Evolutionary conservation across 2,797 vertebrate genomes (phyloP), one percentile per base, ranked within the genome.

Genomic region (Lagorchestes hirsutus): DNA sequence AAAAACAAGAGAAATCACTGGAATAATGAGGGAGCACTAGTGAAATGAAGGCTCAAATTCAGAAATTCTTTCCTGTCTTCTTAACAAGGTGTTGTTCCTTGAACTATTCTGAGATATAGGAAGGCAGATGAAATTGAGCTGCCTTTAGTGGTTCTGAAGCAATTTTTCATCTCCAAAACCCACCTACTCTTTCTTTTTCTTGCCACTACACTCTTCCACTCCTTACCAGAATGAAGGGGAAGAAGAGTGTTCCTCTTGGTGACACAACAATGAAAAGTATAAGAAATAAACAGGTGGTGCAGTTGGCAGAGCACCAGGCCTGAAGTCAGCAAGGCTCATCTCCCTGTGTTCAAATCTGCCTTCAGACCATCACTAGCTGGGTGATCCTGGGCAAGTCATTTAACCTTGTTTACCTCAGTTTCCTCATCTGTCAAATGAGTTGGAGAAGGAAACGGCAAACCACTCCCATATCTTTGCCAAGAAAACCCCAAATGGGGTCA

Each of bases 101-200:
- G 1, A 93, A 93, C 0, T 8, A 52, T 50, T 13, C 91, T n/a
- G 27, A 74, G 62, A n/a, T 18, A 40, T 18, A 74, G 31, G 14
- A 67, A 74, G 34, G 34, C 34, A 74, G 3, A 74, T 18, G 16
- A n/a, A 74, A 40, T 27, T 92, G 16, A 91, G 29, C 50, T 91
- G 50, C 3, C 52, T 97, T 54, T 55, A 55, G 90, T 14, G 90
- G 28, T 91, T 54, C 54, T 91, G 54, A 91, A 95, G 34, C 55
- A 4, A 55, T 50, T 55, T 12, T 57, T 58, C 6, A 34, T 67
- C 82, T 94, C 29, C 0, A 27, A 52, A 67, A n/a, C 34, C 62
- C 62, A 74, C 16, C 18, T 18, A 40, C 16, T 74, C 13, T 55
- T 91, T 57, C 55, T 67, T 67, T 27, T 29, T 59, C 13, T 59